These are phyloP conservation scores for Cygnus olor DNA, from an alignment of 2,797 vertebrate species.

Conservation along the genomic window DNA sequence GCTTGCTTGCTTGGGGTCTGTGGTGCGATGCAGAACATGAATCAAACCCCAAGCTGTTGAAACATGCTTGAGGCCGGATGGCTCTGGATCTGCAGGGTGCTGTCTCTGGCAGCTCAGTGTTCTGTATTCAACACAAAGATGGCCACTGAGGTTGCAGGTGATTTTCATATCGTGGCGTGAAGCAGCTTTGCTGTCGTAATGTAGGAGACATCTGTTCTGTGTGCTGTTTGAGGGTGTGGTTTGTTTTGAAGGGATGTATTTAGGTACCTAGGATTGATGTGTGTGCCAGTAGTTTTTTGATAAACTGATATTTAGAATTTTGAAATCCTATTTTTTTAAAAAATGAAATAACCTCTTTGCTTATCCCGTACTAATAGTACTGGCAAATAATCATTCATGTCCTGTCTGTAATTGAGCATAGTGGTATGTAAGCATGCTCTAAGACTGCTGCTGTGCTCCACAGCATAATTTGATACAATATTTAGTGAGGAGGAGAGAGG, in stretches of 20 bases:
- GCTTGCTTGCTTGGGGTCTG: background rate
- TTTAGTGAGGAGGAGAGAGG: conserved; percentile 1
- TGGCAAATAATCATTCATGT: background rate
- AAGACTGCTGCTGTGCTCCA: background rate
- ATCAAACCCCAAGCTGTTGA: background rate
- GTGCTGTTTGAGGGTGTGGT: background rate
- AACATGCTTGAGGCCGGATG: background rate
- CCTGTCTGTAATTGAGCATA: background rate
- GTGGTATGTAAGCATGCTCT: background rate
- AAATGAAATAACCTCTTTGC: background rate
- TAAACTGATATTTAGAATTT: background rate
- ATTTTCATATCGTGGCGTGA: background rate
- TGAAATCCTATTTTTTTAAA: background rate
- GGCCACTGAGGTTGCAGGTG: background rate
- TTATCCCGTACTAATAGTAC: background rate
- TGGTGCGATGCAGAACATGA: background rate
- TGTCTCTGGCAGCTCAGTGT: background rate
- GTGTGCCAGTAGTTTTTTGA: background rate
- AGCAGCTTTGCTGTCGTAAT: background rate
- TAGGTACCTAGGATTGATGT: background rate
- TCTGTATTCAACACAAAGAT: background rate
- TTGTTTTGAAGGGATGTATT: background rate
- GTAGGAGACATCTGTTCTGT: background rate
- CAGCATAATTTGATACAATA: background rate
- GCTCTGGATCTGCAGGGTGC: background rate